Percentiles rank a stretch among this genome's conserved stretches.
Evolutionary conservation across 2,888 invertebrate genomes (phyloP).

Genomic region (Apantesis nais): DNA sequence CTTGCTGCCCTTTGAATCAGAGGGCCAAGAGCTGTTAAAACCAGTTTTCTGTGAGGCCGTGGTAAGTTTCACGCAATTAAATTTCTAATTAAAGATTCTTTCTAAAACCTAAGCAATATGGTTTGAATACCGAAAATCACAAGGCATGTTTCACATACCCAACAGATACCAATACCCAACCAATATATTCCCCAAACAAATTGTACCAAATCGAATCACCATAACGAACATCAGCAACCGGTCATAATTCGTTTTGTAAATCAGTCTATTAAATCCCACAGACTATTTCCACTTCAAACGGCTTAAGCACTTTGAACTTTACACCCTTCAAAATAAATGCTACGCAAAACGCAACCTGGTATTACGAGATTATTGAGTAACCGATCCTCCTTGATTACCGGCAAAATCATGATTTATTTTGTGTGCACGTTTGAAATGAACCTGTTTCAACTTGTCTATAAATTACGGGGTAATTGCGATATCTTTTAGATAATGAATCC

Average conservation of each 20-base stretch:
- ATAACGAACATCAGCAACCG: conserved; percentile 61
- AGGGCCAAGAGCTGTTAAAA: no score
- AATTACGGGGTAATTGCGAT: neutral
- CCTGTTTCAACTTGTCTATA: conserved; percentile 9
- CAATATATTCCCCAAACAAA: conserved; percentile 34
- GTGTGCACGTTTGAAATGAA: neutral
- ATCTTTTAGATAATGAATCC: neutral
- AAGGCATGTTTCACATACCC: neutral
- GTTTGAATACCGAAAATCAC: neutral
- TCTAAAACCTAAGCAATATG: no score
- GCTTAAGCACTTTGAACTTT: conserved; percentile 13
- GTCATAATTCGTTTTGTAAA: conserved; percentile 66
- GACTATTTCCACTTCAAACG: conserved; percentile 29
- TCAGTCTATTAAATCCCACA: conserved; percentile 58
- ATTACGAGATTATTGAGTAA: conserved; percentile 17
- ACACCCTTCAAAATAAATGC: neutral
- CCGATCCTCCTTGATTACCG: conserved; percentile 47
- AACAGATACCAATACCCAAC: conserved; percentile 10
- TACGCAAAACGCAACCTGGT: neutral
- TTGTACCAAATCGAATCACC: conserved; percentile 51
- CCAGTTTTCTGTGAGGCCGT: no score
- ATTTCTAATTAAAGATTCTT: no score
- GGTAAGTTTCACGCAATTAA: no score
- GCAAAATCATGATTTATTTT: conserved; percentile 32
- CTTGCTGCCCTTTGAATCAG: no score